Conservation (phyloP, 2,113 vertebrate genomes). For the Neotragus moschatus region DNA sequence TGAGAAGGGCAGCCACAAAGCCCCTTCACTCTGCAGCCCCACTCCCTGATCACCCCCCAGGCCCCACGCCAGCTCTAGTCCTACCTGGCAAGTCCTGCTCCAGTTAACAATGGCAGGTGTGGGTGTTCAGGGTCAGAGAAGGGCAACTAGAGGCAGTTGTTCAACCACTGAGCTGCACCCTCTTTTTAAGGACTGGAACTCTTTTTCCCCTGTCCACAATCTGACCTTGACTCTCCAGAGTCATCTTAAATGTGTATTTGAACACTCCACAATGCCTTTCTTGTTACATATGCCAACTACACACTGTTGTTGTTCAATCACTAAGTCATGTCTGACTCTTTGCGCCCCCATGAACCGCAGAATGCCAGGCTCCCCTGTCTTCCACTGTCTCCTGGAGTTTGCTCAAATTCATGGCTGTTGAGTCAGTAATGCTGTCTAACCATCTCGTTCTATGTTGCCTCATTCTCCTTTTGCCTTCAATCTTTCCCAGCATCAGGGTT, state of each 20-base stretch:
- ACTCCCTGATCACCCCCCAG: background rate
- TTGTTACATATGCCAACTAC: background rate
- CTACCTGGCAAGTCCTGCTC: background rate
- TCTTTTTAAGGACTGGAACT: background rate
- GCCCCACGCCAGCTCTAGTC: accelerated
- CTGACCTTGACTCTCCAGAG: background rate
- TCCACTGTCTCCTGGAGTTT: background rate
- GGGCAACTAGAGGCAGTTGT: background rate
- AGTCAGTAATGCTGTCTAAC: background rate
- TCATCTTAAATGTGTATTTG: background rate
- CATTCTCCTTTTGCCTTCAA: background rate
- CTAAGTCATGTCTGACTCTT: background rate
- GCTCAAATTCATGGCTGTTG: background rate
- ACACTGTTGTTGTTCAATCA: background rate
- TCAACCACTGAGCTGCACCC: background rate
- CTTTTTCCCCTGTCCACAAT: background rate
- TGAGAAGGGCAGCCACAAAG: background rate
- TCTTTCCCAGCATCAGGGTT: background rate
- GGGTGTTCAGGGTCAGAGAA: no score
- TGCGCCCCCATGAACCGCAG: background rate
- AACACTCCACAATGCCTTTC: background rate
- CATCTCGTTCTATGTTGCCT: background rate
- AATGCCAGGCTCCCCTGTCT: background rate
- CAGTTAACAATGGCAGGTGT: background rate
- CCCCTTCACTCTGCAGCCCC: background rate